phyloP scores from a whole-genome alignment of 1,140 invertebrate genomes.

The Drosophila sp. region DNA sequence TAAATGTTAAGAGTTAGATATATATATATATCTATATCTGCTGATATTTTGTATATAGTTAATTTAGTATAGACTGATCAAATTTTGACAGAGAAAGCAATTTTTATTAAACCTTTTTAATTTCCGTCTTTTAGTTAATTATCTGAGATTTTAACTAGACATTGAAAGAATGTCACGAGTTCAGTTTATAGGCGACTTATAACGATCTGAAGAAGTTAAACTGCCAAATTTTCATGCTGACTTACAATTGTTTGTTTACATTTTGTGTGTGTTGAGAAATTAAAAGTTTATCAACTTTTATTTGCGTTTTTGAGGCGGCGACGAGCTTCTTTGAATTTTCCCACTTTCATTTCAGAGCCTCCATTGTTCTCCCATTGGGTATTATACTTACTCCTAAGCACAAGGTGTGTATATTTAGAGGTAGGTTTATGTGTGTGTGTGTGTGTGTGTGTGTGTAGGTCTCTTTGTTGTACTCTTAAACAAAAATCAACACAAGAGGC shows the following conservation, averaged over 20 bases:
- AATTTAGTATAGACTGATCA: no score
- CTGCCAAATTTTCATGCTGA: neutral
- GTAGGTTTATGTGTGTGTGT: neutral
- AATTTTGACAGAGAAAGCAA: no score
- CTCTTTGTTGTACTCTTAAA: conserved; percentile 48
- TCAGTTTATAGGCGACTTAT: no score
- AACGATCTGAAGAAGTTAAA: no score
- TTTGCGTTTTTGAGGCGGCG: neutral
- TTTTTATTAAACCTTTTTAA: no score
- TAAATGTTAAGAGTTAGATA: no score
- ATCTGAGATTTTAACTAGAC: no score
- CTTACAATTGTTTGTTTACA: conserved; percentile 21
- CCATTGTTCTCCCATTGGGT: conserved; percentile 16
- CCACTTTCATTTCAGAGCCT: neutral
- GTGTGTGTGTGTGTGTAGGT: conserved; percentile 14
- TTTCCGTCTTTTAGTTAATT: no score
- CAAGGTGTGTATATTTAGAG: neutral
- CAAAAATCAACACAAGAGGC: conserved; percentile 50
- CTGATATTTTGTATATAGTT: no score
- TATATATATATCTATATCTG: no score
- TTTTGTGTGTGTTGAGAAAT: conserved; percentile 32
- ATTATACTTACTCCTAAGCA: conserved; percentile 9
- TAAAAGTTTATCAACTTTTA: conserved; percentile 35
- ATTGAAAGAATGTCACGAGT: no score
- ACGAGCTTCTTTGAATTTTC: neutral